A percentile compares a stretch with the other conserved stretches of the same genome.
Evolutionary conservation across 2,888 invertebrate genomes (phyloP).

Genomic region (Fragum sueziense): DNA sequence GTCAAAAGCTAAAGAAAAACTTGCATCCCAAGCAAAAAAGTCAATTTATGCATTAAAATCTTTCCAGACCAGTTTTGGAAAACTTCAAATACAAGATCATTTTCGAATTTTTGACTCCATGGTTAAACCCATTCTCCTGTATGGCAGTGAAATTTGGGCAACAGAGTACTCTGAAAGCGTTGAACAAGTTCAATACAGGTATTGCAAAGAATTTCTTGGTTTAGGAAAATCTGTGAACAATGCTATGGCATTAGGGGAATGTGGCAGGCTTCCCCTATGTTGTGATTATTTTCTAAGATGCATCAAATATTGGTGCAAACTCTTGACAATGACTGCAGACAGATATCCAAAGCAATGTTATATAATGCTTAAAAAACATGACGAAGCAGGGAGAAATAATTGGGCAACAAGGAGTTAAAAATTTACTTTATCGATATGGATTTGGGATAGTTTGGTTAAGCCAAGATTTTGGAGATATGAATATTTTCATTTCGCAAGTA

Average conservation of each 20-base stretch:
- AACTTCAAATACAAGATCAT: not conserved
- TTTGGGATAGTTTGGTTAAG: slow-evolving; percentile 25
- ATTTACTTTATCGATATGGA: slow-evolving; percentile 19
- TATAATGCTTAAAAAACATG: slow-evolving; percentile 10
- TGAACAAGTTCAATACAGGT: not conserved
- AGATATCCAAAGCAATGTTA: slow-evolving; percentile 27
- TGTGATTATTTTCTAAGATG: not conserved
- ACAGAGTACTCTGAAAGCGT: not conserved
- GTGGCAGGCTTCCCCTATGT: not conserved
- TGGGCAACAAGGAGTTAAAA: slow-evolving; percentile 25
- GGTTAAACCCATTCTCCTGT: not conserved
- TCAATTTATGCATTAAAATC: not conserved
- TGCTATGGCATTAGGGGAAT: not conserved
- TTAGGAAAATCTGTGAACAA: not conserved
- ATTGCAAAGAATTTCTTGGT: not conserved
- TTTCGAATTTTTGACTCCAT: slow-evolving; percentile 24
- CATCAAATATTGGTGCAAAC: slow-evolving; percentile 20
- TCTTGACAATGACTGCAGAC: slow-evolving; percentile 10
- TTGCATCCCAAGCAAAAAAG: slow-evolving; percentile 4
- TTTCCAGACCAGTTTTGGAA: slow-evolving; percentile 2
- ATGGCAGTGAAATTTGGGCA: slow-evolving; percentile 18
- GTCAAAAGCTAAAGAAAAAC: not conserved
- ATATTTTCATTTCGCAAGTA: not conserved
- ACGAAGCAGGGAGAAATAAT: slow-evolving; percentile 8
- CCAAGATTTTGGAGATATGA: slow-evolving; percentile 21